phyloP scores from a whole-genome alignment of 2,797 vertebrate species.

The Typhlichthys eigenmanni region DNA sequence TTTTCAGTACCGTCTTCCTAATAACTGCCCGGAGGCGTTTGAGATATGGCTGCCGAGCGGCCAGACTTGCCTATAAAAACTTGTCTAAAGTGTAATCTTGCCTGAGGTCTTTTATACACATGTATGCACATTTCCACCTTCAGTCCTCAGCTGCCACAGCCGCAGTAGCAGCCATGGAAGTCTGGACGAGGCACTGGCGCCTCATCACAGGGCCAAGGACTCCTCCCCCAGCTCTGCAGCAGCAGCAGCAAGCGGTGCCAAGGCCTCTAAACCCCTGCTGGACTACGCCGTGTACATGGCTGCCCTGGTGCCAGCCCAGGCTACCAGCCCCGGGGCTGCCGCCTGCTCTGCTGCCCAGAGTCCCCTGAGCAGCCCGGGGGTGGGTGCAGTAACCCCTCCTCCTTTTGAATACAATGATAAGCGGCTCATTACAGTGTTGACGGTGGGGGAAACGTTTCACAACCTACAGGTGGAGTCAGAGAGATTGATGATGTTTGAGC shows the following conservation, averaged over 20 bases:
- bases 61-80: too few species aligned
- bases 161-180: conserved; percentile 90
- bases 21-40: too few species aligned
- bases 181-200: conserved; percentile 80
- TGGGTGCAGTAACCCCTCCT: conserved; percentile 59
- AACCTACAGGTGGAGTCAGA: too few species aligned
- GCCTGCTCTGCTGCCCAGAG: conserved; percentile 80
- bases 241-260: conserved; percentile 43
- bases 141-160: conserved; percentile 83
- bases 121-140: conserved; percentile 10
- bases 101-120: background rate
- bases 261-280: conserved; percentile 78
- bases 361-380: conserved; percentile 88
- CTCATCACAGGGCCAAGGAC: conserved; percentile 83
- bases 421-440: too few species aligned
- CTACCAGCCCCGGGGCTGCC: conserved; percentile 64
- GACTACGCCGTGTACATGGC: conserved; percentile 92
- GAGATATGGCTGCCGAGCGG: too few species aligned
- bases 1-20: too few species aligned
- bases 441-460: too few species aligned
- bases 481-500: too few species aligned
- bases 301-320: conserved; percentile 81
- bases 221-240: conserved; percentile 53
- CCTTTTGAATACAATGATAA: too few species aligned
- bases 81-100: background rate